Base-by-base conservation (phyloP, 2,888 invertebrate genomes). In the Margaritifera margaritifera region DNA sequence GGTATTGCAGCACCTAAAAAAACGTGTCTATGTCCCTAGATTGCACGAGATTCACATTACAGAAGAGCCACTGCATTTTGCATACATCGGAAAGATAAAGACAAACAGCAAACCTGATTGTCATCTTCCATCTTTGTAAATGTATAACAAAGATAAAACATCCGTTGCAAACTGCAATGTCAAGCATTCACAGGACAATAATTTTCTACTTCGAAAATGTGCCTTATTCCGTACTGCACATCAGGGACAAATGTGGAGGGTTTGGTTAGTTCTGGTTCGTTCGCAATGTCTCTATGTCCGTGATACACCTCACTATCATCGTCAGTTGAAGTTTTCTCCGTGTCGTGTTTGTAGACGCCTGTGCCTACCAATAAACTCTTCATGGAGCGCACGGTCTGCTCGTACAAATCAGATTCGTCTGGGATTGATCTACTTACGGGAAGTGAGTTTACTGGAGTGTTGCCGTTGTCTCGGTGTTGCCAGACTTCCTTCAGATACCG, bases 321-420 rank as follows among this genome's bases (percentile, higher is more conserved):
- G 18, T 72, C 74, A 4, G 68, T 73, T 18, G 68, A 73, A 20
- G 71, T 59, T 4, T 60, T 70, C 15, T 75, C 77, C n/a, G 74
- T 72, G 50, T 81, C 81, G 19, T 84, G 84, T 58, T 86, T 84
- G 80, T 86, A 89, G 6, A 89, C 88, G 1, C 89, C 89, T 0
- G 89, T 89, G 19, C 87, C 86, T 6, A 89, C 89, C 31, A 89
- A 80, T 11, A 89, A 66, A 61, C 86, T 84, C 65, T 85, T 82
- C 71, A 87, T 84, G 6, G 77, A 66, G 24, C 81, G 79, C 6
- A 87, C 88, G 5, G 88, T 87, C 75, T 88, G 88, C 57, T 82
- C 75, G 51, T 77, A 75, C 54, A 89, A 79, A 0, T 74, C 72
- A 6, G 78, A 78, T 61, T 80, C 79, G 11, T 77, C 63, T 0